Conservation (phyloP, 92 coral and sea anemone genomes). For the Porites divaricata region DNA sequence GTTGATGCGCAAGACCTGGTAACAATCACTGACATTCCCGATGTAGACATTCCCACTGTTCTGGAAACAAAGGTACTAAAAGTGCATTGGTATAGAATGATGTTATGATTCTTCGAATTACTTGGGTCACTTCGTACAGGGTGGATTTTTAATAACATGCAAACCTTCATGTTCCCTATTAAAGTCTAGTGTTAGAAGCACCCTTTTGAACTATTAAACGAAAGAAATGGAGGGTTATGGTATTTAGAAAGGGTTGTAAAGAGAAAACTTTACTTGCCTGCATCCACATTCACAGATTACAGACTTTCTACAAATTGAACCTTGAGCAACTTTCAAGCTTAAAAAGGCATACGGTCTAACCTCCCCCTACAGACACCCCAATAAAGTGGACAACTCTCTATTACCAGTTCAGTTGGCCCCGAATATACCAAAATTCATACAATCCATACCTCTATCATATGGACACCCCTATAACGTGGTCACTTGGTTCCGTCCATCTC, state of each 20-base stretch:
- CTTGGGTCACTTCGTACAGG: neutral
- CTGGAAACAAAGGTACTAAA: conserved; percentile 20
- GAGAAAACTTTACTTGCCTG: neutral
- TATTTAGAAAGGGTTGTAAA: neutral
- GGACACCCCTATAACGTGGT: no score
- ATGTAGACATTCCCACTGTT: conserved; percentile 20
- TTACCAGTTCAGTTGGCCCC: no score
- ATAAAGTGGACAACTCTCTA: no score
- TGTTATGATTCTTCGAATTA: conserved; percentile 1
- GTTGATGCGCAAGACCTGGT: conserved; percentile 27
- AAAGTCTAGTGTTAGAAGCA: neutral
- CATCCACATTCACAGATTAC: neutral
- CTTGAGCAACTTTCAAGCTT: conserved; percentile 4
- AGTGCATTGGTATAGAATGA: neutral
- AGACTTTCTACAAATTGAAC: neutral
- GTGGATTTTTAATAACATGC: conserved; percentile 1
- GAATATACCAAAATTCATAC: no score
- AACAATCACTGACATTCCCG: conserved; percentile 31
- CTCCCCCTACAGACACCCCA: no score
- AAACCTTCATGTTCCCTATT: neutral
- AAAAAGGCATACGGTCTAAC: no score
- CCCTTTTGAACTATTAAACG: neutral
- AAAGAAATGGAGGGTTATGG: conserved; percentile 1
- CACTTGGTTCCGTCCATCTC: no score
- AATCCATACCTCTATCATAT: no score